Conservation (phyloP, 2,113 vertebrate species). For the Zosterops pallidus region DNA sequence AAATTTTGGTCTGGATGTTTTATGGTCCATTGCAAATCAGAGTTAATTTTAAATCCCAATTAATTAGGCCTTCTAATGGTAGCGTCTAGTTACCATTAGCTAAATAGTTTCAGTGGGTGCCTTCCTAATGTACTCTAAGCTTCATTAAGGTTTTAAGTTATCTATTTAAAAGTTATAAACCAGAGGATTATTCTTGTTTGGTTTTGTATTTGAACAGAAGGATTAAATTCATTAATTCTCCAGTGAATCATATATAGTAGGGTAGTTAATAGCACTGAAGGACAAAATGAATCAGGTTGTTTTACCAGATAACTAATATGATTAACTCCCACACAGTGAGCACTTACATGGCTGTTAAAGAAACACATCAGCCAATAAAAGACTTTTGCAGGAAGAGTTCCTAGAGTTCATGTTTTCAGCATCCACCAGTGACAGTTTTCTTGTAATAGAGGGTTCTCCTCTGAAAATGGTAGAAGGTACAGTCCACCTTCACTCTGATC, state of each 20-base stretch:
- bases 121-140: not conserved
- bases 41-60: conserved; percentile 43
- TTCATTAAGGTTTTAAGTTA: conserved; percentile 38
- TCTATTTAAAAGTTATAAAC: conserved; percentile 57
- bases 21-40: not conserved
- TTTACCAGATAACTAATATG: conserved; percentile 26
- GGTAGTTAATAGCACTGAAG: conserved; percentile 48
- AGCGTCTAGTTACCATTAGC: conserved; percentile 15
- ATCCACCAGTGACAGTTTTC: not conserved
- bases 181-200: conserved; percentile 39
- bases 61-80: conserved; percentile 31
- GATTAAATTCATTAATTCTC: conserved; percentile 45
- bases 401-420: not conserved
- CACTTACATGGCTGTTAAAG: not conserved
- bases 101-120: conserved; percentile 8
- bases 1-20: conserved; percentile 15
- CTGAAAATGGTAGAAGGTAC: not conserved
- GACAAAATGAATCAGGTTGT: conserved; percentile 49
- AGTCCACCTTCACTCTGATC: not conserved
- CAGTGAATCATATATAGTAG: conserved; percentile 1
- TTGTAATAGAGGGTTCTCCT: not conserved
- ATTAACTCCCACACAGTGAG: conserved; percentile 17
- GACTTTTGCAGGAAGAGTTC: not conserved
- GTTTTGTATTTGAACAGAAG: conserved; percentile 37
- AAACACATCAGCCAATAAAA: not conserved